Conservation (phyloP, 2,888 invertebrate genomes). For the Endomychus coccineus region DNA sequence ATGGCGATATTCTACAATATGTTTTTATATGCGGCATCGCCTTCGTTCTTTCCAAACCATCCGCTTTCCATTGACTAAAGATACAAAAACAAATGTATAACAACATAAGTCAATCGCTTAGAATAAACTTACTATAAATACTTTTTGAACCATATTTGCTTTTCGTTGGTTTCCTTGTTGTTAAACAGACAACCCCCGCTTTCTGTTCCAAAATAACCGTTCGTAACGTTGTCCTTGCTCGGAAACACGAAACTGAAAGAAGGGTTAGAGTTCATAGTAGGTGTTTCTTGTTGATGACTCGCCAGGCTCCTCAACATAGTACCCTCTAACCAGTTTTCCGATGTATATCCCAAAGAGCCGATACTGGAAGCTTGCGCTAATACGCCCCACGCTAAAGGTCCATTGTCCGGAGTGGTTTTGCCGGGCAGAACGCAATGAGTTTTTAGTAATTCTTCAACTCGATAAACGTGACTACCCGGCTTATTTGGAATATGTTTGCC, state of each 20-base stretch:
- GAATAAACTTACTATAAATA: constrained; percentile 69
- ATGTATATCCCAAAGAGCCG: constrained; percentile 70
- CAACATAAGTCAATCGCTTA: too few species aligned
- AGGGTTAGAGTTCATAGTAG: constrained; percentile 50
- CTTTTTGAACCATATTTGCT: constrained; percentile 75
- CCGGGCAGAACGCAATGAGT: constrained; percentile 52
- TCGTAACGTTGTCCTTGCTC: constrained; percentile 71
- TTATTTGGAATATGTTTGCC: constrained; percentile 57
- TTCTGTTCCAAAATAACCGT: constrained; percentile 74
- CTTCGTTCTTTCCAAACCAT: constrained; percentile 56
- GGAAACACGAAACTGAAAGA: constrained; percentile 63
- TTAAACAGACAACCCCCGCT: constrained; percentile 91
- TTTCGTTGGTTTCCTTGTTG: constrained; percentile 57
- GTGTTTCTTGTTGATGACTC: constrained; percentile 47
- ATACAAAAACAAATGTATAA: too few species aligned
- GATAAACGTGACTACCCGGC: constrained; percentile 44
- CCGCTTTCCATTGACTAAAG: constrained; percentile 78
- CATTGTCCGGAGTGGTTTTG: constrained; percentile 36
- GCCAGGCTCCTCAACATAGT: constrained; percentile 62
- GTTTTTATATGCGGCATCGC: constrained; percentile 96
- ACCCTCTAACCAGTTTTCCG: constrained; percentile 66
- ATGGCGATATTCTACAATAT: constrained; percentile 70
- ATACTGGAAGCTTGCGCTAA: constrained; percentile 87
- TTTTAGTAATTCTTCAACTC: constrained; percentile 55
- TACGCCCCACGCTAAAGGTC: constrained; percentile 45